Evolutionary conservation across 2,113 vertebrate species (phyloP).

Genomic region (Bothrops jararaca): DNA sequence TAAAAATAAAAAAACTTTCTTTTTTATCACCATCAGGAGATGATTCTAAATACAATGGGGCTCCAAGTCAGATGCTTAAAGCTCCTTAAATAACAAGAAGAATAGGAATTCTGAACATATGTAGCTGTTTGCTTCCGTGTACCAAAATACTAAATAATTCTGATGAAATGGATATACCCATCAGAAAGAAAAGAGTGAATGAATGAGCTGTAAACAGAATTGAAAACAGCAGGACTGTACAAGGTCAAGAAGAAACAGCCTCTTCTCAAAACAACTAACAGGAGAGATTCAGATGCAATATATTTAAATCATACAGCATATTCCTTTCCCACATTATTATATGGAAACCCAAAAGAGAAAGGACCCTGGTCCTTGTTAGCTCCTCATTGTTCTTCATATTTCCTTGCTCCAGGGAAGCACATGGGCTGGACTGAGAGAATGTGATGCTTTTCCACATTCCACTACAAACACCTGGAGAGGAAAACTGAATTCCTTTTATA

Average conservation of each 20-base stretch:
- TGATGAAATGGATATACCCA: background rate
- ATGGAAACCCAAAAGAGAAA: background rate
- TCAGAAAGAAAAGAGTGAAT: background rate
- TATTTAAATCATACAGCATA: background rate
- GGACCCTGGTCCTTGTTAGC: background rate
- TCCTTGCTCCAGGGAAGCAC: background rate
- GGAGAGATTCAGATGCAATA: background rate
- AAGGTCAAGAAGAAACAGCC: background rate
- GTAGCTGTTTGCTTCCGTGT: background rate
- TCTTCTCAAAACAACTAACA: background rate
- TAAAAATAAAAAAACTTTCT: background rate
- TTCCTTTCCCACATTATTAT: background rate
- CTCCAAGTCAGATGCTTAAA: constrained; percentile 31
- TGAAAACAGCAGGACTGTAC: background rate
- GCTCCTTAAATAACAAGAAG: background rate
- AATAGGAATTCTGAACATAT: background rate
- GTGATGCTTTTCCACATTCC: background rate
- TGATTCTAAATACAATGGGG: constrained; percentile 5
- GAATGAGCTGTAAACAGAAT: background rate
- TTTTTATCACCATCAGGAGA: constrained; percentile 15
- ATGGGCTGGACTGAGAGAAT: background rate
- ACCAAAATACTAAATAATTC: background rate
- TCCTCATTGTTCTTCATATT: background rate
- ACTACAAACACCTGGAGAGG: background rate
- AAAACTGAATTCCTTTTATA: background rate